phyloP scores from a whole-genome alignment of 2,113 vertebrate genomes.

The Neogobius melanostomus region DNA sequence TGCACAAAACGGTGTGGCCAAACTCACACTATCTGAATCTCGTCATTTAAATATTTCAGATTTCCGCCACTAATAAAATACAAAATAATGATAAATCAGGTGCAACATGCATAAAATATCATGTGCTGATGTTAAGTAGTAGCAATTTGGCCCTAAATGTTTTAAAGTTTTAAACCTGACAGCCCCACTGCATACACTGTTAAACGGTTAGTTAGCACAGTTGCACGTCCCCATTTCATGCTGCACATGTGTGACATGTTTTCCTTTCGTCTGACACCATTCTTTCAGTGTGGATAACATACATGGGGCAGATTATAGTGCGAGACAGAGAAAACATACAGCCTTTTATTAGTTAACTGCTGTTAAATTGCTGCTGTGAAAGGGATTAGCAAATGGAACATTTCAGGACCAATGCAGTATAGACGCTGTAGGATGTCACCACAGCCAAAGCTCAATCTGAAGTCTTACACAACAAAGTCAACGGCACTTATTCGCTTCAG shows the following conservation, averaged over 20 bases:
- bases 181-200: too few species aligned
- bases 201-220: too few species aligned
- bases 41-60: too few species aligned
- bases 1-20: too few species aligned
- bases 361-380: slow-evolving; percentile 70
- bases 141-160: too few species aligned
- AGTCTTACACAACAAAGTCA: slow-evolving; percentile 4
- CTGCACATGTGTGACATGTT: slow-evolving; percentile 54
- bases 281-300: slow-evolving; percentile 73
- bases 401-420: slow-evolving; percentile 66
- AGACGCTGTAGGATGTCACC: slow-evolving; percentile 33
- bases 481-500: neutral
- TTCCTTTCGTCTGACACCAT: slow-evolving; percentile 66
- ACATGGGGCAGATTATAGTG: slow-evolving; percentile 63
- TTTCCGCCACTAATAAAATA: too few species aligned
- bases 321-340: slow-evolving; percentile 70
- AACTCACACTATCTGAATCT: too few species aligned
- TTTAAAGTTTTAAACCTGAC: too few species aligned
- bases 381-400: slow-evolving; percentile 74
- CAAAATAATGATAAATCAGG: too few species aligned
- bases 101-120: too few species aligned
- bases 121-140: too few species aligned
- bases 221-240: slow-evolving; percentile 5
- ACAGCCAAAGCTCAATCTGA: slow-evolving; percentile 11
- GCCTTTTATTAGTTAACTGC: slow-evolving; percentile 75